These are phyloP conservation scores for Heterotilapia buettikoferi DNA, from an alignment of 2,113 vertebrate species.

Conservation along the genomic window DNA sequence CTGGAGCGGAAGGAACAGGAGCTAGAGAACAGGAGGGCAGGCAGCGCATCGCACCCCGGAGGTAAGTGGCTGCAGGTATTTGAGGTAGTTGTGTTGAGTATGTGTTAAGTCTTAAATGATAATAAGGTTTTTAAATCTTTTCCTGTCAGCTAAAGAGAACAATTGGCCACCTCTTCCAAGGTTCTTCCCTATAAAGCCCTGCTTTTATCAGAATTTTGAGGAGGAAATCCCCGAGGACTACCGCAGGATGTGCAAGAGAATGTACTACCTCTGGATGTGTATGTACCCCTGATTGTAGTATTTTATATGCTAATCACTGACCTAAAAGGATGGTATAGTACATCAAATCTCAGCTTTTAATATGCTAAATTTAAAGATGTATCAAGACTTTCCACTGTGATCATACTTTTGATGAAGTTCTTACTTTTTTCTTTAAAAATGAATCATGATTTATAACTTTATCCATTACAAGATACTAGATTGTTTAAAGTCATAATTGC, in stretches of 20 bases:
- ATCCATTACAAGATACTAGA: neutral
- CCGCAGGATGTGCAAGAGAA: slow-evolving; percentile 89
- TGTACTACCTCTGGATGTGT: slow-evolving; percentile 99
- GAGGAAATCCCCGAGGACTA: slow-evolving; percentile 92
- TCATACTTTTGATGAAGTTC: neutral
- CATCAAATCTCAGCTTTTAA: neutral
- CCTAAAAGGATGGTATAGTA: neutral
- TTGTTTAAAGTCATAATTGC: neutral
- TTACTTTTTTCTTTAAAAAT: neutral
- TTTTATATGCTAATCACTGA: neutral
- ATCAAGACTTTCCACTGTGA: neutral
- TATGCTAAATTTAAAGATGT: neutral
- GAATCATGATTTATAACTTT: neutral
- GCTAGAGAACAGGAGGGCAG: slow-evolving; percentile 67
- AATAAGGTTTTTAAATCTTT: neutral
- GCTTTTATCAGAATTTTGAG: slow-evolving; percentile 95
- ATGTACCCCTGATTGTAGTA: slow-evolving; percentile 14
- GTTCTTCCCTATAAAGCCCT: slow-evolving; percentile 85
- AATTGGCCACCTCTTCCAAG: slow-evolving; percentile 93
- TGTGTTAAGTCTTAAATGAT: neutral
- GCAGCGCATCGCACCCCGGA: neutral
- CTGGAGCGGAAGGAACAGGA: slow-evolving; percentile 91
- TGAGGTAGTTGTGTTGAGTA: neutral
- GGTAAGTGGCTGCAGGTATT: neutral
- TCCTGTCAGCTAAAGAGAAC: slow-evolving; percentile 81